These are phyloP conservation scores for Drosophila maculinotata DNA, from an alignment of 2,888 invertebrate genomes.

Conservation along the genomic window DNA sequence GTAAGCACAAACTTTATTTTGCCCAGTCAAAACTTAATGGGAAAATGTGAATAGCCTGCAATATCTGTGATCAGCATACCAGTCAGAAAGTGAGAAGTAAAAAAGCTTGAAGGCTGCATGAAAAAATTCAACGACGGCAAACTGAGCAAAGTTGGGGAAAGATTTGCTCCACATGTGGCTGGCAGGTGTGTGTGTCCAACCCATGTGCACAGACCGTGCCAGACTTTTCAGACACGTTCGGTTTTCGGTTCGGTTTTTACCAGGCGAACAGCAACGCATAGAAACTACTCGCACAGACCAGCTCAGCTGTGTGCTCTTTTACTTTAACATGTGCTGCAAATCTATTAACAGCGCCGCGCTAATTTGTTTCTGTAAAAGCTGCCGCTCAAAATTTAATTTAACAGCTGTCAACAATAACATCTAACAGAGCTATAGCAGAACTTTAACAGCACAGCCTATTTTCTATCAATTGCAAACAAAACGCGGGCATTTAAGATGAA, in stretches of 20 bases:
- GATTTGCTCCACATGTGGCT: conserved; percentile 64
- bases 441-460: too few relatives aligned
- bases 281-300: conserved; percentile 1
- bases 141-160: conserved; percentile 64
- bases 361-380: background rate
- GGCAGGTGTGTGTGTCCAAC: conserved; percentile 68
- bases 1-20: conserved; percentile 15
- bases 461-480: too few relatives aligned
- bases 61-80: conserved; percentile 46
- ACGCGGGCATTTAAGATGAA: too few relatives aligned
- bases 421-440: background rate
- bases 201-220: conserved; percentile 69
- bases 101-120: conserved; percentile 21
- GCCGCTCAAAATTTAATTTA: background rate
- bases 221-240: conserved; percentile 79
- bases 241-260: conserved; percentile 76
- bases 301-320: conserved; percentile 9
- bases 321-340: background rate
- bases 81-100: conserved; percentile 1
- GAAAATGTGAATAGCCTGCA: conserved; percentile 30
- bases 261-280: conserved; percentile 59
- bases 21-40: conserved; percentile 21
- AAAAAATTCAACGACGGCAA: conserved; percentile 39
- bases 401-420: background rate
- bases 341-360: conserved; percentile 3